A percentile compares a stretch with the other conserved stretches of the same genome.
Evolutionary conservation across 2,113 vertebrate species (phyloP).

Genomic region (Ciconia boyciana): DNA sequence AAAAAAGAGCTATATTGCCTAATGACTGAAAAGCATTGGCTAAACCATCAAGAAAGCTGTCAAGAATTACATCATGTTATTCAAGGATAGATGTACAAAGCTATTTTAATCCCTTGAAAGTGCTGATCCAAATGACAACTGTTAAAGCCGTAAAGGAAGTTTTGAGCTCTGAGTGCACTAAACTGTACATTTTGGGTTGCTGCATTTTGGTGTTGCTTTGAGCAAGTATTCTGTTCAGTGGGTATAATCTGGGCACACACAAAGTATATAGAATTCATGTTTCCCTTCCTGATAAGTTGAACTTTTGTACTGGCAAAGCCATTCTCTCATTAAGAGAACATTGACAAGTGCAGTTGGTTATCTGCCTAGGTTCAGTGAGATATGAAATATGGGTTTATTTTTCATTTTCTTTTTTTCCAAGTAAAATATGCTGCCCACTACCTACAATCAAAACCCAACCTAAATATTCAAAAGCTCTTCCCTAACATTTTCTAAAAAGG

Average conservation of each 20-base stretch:
- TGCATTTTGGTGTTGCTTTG: not conserved
- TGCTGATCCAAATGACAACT: constrained; percentile 1
- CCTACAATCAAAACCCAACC: not conserved
- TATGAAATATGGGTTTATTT: not conserved
- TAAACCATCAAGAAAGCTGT: constrained; percentile 39
- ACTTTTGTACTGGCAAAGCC: not conserved
- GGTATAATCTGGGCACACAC: not conserved
- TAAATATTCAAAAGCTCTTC: not conserved
- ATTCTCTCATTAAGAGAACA: not conserved
- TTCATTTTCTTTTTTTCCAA: not conserved
- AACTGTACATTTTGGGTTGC: not conserved
- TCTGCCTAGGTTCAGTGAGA: not conserved
- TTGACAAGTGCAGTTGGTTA: not conserved
- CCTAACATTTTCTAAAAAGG: not conserved
- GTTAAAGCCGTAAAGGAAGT: not conserved
- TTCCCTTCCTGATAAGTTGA: not conserved
- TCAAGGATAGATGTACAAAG: not conserved
- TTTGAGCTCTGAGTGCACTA: not conserved
- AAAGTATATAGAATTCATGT: not conserved
- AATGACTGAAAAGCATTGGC: constrained; percentile 22
- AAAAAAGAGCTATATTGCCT: constrained; percentile 35
- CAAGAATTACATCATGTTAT: constrained; percentile 37
- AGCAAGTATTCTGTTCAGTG: not conserved
- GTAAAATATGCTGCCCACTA: not conserved
- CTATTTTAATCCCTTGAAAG: constrained; percentile 11